phyloP scores from a whole-genome alignment of 2,888 invertebrate species.

The Cyaniris semiargus region DNA sequence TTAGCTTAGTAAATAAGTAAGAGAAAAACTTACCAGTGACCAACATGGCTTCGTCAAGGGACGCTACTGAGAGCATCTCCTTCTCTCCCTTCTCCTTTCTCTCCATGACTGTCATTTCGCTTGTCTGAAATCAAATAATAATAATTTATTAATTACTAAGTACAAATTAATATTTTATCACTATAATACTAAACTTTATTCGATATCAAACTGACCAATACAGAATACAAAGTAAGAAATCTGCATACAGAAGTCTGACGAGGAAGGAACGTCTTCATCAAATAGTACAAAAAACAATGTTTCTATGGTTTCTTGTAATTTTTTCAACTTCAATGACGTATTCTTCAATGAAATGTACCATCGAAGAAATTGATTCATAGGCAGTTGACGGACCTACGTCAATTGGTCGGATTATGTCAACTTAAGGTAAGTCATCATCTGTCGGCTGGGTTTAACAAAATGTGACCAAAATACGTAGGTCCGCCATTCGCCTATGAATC shows the following conservation, averaged over 20 bases:
- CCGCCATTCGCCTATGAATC: no score
- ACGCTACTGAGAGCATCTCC: conserved; percentile 49
- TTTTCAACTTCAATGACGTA: neutral
- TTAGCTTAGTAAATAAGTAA: no score
- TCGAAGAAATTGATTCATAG: no score
- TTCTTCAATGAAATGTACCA: neutral
- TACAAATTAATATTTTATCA: no score
- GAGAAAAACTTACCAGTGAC: conserved; percentile 55
- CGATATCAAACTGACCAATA: neutral
- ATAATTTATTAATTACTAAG: neutral
- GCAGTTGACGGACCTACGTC: no score
- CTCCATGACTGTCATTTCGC: conserved; percentile 50
- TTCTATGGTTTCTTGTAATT: neutral
- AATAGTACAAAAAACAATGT: neutral
- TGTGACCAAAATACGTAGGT: no score
- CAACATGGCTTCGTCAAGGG: conserved; percentile 69
- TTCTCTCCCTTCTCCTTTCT: conserved; percentile 47
- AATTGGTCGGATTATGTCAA: no score
- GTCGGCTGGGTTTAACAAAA: no score
- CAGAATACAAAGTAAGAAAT: neutral
- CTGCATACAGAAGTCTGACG: neutral
- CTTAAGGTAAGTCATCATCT: no score
- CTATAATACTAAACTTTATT: neutral
- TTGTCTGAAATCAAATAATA: conserved; percentile 36
- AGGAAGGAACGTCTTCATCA: neutral